Conservation (phyloP, 2,797 vertebrate genomes). For the Spinus pinus region DNA sequence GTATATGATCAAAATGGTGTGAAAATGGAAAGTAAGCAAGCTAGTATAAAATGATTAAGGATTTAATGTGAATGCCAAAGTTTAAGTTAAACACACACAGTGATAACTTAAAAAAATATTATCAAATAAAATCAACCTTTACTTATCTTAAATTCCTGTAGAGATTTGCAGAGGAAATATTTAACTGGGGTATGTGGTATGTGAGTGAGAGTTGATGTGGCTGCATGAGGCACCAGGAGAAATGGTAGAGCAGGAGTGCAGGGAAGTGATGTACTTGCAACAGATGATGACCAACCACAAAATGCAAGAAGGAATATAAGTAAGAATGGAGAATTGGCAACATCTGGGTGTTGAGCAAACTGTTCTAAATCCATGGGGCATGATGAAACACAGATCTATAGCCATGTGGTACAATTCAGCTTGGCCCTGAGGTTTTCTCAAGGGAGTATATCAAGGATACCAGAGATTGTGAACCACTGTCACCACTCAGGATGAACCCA, state of each 20-base stretch:
- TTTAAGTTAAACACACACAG: background rate
- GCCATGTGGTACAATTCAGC: background rate
- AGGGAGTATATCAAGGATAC: background rate
- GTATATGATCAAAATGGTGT: background rate
- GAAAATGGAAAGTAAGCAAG: background rate
- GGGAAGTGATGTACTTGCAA: background rate
- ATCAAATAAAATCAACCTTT: background rate
- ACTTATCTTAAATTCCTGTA: background rate
- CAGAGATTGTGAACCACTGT: accelerated
- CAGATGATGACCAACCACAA: background rate
- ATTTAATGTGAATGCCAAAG: background rate
- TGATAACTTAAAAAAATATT: background rate
- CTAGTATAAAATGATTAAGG: background rate
- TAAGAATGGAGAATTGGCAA: background rate
- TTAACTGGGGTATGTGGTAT: background rate
- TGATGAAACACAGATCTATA: background rate
- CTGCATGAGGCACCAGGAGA: background rate
- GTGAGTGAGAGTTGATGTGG: background rate
- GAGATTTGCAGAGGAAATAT: background rate
- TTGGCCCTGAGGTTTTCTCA: background rate
- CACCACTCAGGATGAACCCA: background rate
- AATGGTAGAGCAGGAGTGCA: background rate
- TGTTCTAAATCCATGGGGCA: accelerated
- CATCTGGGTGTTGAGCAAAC: background rate
- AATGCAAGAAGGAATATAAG: background rate